These are phyloP conservation scores for Sitodiplosis mosellana DNA, from an alignment of 1,140 invertebrate genomes.

Conservation along the genomic window DNA sequence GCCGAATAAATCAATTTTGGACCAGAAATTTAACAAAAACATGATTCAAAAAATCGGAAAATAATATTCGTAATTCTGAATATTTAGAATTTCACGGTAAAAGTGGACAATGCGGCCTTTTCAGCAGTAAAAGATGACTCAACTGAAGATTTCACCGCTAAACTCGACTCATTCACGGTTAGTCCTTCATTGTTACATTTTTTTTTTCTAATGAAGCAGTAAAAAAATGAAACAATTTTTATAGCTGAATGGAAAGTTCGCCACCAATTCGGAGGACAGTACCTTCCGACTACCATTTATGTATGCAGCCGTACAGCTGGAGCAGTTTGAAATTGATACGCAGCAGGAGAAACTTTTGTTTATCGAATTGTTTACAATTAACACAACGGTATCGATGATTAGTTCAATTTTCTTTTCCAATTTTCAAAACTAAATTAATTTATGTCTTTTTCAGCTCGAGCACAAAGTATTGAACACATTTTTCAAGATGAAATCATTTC, in stretches of 20 bases:
- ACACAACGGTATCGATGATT: conserved; percentile 51
- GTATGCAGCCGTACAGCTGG: conserved; percentile 42
- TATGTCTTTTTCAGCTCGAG: conserved; percentile 33
- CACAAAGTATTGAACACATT: conserved; percentile 43
- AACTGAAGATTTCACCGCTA: conserved; percentile 33
- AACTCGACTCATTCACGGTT: conserved; percentile 26
- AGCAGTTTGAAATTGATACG: conserved; percentile 40
- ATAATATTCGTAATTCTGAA: no score
- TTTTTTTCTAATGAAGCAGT: background rate
- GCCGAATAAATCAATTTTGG: conserved; percentile 7
- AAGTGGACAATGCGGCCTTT: conserved; percentile 46
- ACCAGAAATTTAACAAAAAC: no score
- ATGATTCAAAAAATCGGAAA: no score
- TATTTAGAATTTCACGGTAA: conserved; percentile 44
- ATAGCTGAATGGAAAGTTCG: conserved; percentile 21
- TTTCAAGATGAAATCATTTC: conserved; percentile 45
- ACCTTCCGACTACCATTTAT: conserved; percentile 30
- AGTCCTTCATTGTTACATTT: background rate
- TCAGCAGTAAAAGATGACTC: conserved; percentile 42
- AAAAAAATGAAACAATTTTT: background rate
- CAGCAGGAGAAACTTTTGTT: conserved; percentile 40
- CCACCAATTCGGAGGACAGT: conserved; percentile 18
- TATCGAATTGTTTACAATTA: conserved; percentile 44
- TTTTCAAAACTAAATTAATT: conserved; percentile 1
- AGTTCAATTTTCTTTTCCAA: conserved; percentile 1